Base-by-base conservation (phyloP, 2,888 invertebrate genomes). In the Gryllus longicercus region DNA sequence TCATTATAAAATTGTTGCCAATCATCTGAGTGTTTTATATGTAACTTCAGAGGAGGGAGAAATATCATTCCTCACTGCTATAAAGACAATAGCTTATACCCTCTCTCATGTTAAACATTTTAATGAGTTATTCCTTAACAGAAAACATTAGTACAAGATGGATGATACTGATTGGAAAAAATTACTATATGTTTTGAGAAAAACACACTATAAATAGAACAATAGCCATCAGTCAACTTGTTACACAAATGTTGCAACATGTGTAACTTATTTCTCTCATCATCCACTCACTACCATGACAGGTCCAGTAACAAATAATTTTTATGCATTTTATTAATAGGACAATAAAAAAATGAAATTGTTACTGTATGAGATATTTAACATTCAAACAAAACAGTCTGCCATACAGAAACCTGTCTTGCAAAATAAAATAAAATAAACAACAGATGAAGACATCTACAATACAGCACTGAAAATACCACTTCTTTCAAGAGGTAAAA, bases 171-270 rank as follows among this genome's bases (percentile, higher is more conserved):
- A 38, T 38, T 38, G 38, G 38, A 38, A 38, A 38, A 38, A 38
- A 38, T 63, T 63, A n/a, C 63, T 63, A 63, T 14, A 63, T 18
- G 16, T 38, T 63, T 14, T 18, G 63, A 14, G 14, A 18, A 63
- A 63, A 14, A 63, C 63, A 18, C 63, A 63, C 63, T 63, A 63
- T n/a, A 63, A 63, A n/a, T 63, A 63, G 63, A 14, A 63, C 63
- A 63, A 63, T n/a, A 63, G n/a, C n/a, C n/a, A 63, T 63, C 63
- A 63, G 63, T 63, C 63, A 63, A 63, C n/a, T 63, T 63, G 63
- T 63, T 63, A 18, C 63, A 63, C n/a, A 63, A 63, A 63, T 18
- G 10, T n/a, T 63, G 63, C 14, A 14, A 63, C 10, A 63, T n/a
- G n/a, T 18, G 63, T 63, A 63, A 63, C n/a, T 12, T 14, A 63